Base-by-base conservation (phyloP, 2,113 vertebrate genomes). In the Gobio gobio region DNA sequence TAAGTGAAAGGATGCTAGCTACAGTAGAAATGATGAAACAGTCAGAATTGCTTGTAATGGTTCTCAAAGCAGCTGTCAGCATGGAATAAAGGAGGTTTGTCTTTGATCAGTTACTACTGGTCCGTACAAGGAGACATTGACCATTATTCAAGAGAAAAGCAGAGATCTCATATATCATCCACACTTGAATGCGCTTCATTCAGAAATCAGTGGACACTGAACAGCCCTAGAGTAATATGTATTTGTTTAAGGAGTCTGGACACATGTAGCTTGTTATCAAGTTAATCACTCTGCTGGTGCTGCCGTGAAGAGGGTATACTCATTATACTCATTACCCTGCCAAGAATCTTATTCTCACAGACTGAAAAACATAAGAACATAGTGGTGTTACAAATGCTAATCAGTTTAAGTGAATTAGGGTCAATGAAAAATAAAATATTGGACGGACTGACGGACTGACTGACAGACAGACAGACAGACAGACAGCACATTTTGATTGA, bases 1-100 rank as follows among this genome's bases (percentile, higher is more conserved):
- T 70, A 68, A 81, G 77, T 51, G 26, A 85, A 79, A 54, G 47
- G 29, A 80, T 64, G 51, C 73, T 66, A 74, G 56, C 58, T 33
- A 12, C 58, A 81, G 68, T 58, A 45, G 5, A 56, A 24, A 70
- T 43, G 9, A 81, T 80, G 9, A 81, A 85, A 61, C 20, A 4
- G 83, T 54, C 61, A 80, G n/a, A 56, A 59, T 54, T 68, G 10
- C 24, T 51, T 59, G 22, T 20, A 59, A 74, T 29, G 20, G 43
- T 81, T 72, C 49, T 58, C 13, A 79, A 10, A 63, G n/a, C 45
- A 63, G 76, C 66, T 40, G 63, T 79, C 7, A 5, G 43, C 49
- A 33, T 36, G 33, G n/a, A 18, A 45, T 45, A 76, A 70, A 72
- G 20, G 54, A 18, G 20, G 54, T 64, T 54, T 86, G 70, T 82